Percentiles rank a stretch among this genome's conserved stretches.
Conservation (phyloP, 1,140 invertebrate genomes). For the Tetramorium simillimum region DNA sequence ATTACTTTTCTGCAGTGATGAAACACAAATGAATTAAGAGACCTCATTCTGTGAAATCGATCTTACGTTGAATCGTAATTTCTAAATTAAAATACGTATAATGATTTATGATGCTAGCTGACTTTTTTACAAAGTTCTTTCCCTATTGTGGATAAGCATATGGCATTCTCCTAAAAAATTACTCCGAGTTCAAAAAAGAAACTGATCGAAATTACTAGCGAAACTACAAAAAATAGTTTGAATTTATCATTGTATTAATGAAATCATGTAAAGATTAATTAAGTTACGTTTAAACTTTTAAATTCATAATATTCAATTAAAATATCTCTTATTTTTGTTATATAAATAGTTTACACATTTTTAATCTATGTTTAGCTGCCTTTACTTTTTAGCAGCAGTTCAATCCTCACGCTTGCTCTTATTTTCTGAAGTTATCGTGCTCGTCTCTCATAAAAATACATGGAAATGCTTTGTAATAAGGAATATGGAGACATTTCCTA, state of each 20-base stretch:
- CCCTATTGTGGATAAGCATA: not conserved
- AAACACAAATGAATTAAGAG: not conserved
- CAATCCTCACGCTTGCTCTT: not conserved
- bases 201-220: not conserved
- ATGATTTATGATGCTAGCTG: constrained; percentile 15
- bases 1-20: not conserved
- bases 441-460: not conserved
- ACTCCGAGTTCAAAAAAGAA: not conserved
- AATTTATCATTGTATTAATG: constrained; percentile 5
- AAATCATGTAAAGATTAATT: constrained; percentile 7
- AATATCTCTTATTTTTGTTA: constrained; percentile 22
- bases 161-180: constrained; percentile 17
- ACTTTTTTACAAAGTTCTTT: not conserved
- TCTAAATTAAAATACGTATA: constrained; percentile 22
- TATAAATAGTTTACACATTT: constrained; percentile 43
- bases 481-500: not conserved
- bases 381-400: constrained; percentile 3
- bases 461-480: constrained; percentile 9
- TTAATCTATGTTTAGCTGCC: constrained; percentile 7
- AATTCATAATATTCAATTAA: constrained; percentile 41
- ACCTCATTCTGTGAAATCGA: not conserved
- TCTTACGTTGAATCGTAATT: not conserved
- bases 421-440: not conserved
- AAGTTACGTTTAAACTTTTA: constrained; percentile 8
- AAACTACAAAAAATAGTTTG: constrained; percentile 7